Percentiles rank a stretch among this genome's conserved stretches.
These are phyloP conservation scores for Grammomys surdaster DNA, from an alignment of 2,113 vertebrate genomes.

Conservation along the genomic window DNA sequence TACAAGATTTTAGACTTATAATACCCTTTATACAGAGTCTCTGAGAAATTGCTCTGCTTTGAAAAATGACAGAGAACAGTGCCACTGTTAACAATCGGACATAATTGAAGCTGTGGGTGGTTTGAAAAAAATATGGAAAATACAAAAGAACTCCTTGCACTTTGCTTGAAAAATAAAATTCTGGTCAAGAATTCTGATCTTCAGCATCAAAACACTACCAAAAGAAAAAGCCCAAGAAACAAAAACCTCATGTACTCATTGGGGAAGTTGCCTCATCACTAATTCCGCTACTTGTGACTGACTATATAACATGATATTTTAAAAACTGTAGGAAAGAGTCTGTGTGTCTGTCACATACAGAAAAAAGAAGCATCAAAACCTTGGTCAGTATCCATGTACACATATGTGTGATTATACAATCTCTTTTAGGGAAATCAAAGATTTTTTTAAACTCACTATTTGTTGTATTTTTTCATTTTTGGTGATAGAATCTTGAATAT, in stretches of 20 bases:
- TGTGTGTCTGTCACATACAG: background rate
- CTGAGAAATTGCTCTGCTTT: constrained; percentile 48
- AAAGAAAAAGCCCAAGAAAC: background rate
- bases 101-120: background rate
- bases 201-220: background rate
- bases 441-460: background rate
- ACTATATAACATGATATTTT: background rate
- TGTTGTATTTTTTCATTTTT: background rate
- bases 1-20: background rate
- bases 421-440: background rate
- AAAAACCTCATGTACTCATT: background rate
- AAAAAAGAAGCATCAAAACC: background rate
- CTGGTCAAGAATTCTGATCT: background rate
- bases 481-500: background rate
- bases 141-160: background rate
- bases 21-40: background rate
- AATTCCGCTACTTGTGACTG: background rate
- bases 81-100: background rate
- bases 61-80: constrained; percentile 20
- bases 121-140: constrained; percentile 51
- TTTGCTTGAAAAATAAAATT: constrained; percentile 21
- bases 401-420: background rate
- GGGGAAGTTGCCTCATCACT: background rate
- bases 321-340: background rate
- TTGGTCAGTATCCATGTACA: background rate